phyloP scores from a whole-genome alignment of 1,140 invertebrate genomes.

The Danaus plexippus region DNA sequence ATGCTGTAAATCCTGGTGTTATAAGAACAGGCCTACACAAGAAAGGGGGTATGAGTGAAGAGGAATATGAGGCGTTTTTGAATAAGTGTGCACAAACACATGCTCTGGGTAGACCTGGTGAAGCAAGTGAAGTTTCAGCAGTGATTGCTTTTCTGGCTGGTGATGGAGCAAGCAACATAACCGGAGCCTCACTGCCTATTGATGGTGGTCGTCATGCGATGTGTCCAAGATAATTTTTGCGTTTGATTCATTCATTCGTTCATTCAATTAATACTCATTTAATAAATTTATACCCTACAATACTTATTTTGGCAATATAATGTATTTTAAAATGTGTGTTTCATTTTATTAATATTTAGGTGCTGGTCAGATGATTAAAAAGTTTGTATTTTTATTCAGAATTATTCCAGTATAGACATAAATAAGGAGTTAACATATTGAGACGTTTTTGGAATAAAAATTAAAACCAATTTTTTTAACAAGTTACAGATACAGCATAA shows the following conservation, averaged over 20 bases:
- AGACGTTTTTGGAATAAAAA: too few species aligned
- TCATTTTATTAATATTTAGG: too few species aligned
- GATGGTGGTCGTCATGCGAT: slow-evolving; percentile 77
- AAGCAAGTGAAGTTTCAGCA: slow-evolving; percentile 80
- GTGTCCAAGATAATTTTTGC: slow-evolving; percentile 24
- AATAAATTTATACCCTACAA: slow-evolving; percentile 14
- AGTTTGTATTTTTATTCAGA: too few species aligned
- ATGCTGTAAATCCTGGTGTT: slow-evolving; percentile 84
- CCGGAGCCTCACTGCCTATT: slow-evolving; percentile 81
- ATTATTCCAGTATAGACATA: too few species aligned
- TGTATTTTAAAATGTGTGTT: too few species aligned
- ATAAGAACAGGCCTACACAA: slow-evolving; percentile 83
- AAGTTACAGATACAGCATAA: too few species aligned
- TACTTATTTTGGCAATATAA: not conserved
- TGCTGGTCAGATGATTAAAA: too few species aligned
- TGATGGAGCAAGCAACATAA: slow-evolving; percentile 83
- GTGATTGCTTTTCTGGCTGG: slow-evolving; percentile 85
- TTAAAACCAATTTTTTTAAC: too few species aligned
- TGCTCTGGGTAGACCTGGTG: slow-evolving; percentile 81
- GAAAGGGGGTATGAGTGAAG: slow-evolving; percentile 77
- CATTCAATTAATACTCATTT: slow-evolving; percentile 22
- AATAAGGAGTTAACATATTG: too few species aligned
- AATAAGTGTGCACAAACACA: slow-evolving; percentile 82
- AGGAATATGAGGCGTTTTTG: slow-evolving; percentile 79
- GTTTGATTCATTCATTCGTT: too few species aligned